A percentile compares a stretch with the other conserved stretches of the same genome.
Evolutionary conservation across 2,797 vertebrate species (phyloP).

Genomic region (Enteromius thamalakanensis): DNA sequence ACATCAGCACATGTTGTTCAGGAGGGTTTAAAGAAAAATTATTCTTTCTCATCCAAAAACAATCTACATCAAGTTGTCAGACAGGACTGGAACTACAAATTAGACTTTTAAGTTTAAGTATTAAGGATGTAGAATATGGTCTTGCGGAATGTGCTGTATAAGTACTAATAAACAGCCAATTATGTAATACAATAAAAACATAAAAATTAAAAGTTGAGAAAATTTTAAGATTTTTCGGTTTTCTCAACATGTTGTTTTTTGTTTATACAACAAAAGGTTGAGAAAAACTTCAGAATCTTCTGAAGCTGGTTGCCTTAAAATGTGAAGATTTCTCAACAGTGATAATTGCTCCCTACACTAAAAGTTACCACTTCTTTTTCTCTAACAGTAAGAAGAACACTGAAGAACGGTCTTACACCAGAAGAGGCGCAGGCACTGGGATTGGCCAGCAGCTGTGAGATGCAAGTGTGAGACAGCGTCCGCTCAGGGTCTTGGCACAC

Average conservation of each 20-base stretch:
- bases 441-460: conserved; percentile 88
- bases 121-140: neutral
- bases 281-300: neutral
- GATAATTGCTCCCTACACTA: neutral
- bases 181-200: neutral
- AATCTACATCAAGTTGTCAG: too few relatives aligned
- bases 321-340: neutral
- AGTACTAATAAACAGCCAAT: neutral
- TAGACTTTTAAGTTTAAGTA: neutral
- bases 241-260: neutral
- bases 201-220: neutral
- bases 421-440: conserved; percentile 95
- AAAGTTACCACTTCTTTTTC: neutral
- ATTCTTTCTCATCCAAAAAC: too few relatives aligned
- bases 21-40: too few relatives aligned
- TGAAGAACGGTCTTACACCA: conserved; percentile 91
- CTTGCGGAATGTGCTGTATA: neutral
- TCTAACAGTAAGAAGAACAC: conserved; percentile 88
- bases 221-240: neutral
- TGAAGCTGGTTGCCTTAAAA: neutral
- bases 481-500: conserved; percentile 45
- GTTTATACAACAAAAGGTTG: neutral
- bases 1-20: too few relatives aligned
- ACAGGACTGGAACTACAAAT: too few relatives aligned
- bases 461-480: conserved; percentile 86